phyloP scores from a whole-genome alignment of 2,888 invertebrate genomes.

The Stegana nigrithorax region DNA sequence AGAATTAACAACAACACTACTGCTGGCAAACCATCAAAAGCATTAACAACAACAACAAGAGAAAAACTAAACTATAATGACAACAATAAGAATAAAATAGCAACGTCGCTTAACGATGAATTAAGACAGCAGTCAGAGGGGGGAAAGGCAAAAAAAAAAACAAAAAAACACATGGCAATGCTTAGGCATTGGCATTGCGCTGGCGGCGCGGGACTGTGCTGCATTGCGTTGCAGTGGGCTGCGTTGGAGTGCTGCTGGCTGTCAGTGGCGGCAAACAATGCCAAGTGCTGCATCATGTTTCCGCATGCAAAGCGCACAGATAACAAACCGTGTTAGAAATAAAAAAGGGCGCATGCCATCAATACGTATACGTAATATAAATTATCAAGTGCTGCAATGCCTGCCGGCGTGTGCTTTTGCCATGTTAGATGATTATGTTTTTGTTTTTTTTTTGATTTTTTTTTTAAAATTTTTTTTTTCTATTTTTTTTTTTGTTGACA shows the following conservation, averaged over 20 bases:
- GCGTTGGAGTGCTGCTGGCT: background rate
- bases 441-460: background rate
- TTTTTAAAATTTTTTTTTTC: no score
- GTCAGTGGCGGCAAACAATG: background rate
- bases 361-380: conserved; percentile 1
- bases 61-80: conserved; percentile 1
- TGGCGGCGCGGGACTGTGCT: background rate
- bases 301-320: conserved; percentile 25
- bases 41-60: background rate
- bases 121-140: background rate
- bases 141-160: background rate
- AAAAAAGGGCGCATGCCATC: background rate
- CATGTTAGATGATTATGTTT: background rate
- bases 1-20: no score
- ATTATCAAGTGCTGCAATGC: background rate
- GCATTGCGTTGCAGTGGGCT: background rate
- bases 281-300: conserved; percentile 38
- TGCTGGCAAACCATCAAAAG: background rate
- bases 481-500: background rate
- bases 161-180: background rate
- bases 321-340: background rate
- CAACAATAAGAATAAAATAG: background rate
- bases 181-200: background rate
- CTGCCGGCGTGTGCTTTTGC: background rate
- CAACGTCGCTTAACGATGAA: background rate